phyloP scores from a whole-genome alignment of 2,888 invertebrate species.

The Geophilus truncorum region DNA sequence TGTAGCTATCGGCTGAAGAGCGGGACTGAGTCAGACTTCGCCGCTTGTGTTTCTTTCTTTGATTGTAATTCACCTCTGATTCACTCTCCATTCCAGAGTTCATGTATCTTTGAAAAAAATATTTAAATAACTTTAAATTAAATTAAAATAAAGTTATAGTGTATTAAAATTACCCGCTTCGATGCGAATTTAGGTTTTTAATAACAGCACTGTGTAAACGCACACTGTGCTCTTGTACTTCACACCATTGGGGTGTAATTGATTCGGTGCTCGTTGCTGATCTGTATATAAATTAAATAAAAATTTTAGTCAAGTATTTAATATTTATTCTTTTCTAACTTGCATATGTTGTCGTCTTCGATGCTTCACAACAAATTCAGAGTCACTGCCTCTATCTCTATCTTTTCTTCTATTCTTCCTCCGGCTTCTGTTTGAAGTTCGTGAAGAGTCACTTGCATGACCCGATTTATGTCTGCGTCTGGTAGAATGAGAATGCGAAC shows the following conservation, averaged over 20 bases:
- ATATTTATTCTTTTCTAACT: neutral
- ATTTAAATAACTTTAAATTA: neutral
- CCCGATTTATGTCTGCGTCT: neutral
- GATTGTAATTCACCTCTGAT: constrained; percentile 35
- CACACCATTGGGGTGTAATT: constrained; percentile 54
- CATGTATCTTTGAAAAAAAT: constrained; percentile 31
- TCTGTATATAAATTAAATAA: neutral
- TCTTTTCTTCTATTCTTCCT: constrained; percentile 7
- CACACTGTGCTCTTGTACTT: constrained; percentile 25
- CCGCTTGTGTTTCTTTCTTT: constrained; percentile 34
- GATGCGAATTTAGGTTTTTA: constrained; percentile 35
- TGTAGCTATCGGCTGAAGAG: constrained; percentile 49
- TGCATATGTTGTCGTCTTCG: constrained; percentile 33
- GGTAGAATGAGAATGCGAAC: constrained; percentile 35
- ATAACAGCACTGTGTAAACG: constrained; percentile 36
- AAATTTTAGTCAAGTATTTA: neutral
- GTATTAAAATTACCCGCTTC: constrained; percentile 33
- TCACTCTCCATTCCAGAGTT: constrained; percentile 38
- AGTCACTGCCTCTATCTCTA: too few species aligned
- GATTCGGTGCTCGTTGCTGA: constrained; percentile 45
- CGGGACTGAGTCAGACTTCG: constrained; percentile 63
- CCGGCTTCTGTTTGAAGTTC: constrained; percentile 23
- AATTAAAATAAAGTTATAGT: neutral
- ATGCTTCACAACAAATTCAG: constrained; percentile 28
- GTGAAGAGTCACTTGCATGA: neutral